A percentile compares a stretch with the other conserved stretches of the same genome.
These are phyloP conservation scores for Sebastiscus tertius DNA, from an alignment of 2,797 vertebrate genomes.

Conservation along the genomic window DNA sequence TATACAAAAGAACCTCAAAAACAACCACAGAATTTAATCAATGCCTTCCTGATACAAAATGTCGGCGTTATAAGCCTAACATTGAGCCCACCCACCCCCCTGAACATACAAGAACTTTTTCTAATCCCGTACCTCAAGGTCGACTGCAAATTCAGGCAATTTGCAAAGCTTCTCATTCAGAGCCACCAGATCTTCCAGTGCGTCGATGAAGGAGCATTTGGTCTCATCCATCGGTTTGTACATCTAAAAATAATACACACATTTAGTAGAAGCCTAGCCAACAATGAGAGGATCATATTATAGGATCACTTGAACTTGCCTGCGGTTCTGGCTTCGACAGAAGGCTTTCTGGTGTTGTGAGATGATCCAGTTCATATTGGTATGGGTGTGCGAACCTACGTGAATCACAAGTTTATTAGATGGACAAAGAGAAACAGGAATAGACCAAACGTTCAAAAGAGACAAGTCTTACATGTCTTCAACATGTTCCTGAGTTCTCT, in stretches of 20 bases:
- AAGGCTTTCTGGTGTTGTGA: conserved; percentile 82
- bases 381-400: conserved; percentile 96
- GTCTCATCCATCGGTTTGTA: conserved; percentile 86
- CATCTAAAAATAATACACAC: conserved; percentile 76
- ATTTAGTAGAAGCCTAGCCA: background rate
- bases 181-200: conserved; percentile 89
- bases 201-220: conserved; percentile 86
- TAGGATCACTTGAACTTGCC: conserved; percentile 68
- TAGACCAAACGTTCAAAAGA: background rate
- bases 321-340: conserved; percentile 88
- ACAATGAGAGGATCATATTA: background rate
- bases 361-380: conserved; percentile 92
- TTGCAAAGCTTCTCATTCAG: conserved; percentile 91
- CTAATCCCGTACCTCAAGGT: conserved; percentile 89
- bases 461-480: conserved; percentile 89
- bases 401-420: background rate
- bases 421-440: background rate
- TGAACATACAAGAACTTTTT: background rate
- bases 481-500: conserved; percentile 90
- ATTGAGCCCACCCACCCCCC: background rate
- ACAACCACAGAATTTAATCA: background rate
- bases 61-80: background rate
- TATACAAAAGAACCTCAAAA: background rate
- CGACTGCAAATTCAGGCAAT: conserved; percentile 91
- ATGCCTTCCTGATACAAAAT: background rate